Percentiles rank a stretch among this genome's conserved stretches.
Conservation (phyloP, 2,113 vertebrate genomes). For the Notiomystis cincta region DNA sequence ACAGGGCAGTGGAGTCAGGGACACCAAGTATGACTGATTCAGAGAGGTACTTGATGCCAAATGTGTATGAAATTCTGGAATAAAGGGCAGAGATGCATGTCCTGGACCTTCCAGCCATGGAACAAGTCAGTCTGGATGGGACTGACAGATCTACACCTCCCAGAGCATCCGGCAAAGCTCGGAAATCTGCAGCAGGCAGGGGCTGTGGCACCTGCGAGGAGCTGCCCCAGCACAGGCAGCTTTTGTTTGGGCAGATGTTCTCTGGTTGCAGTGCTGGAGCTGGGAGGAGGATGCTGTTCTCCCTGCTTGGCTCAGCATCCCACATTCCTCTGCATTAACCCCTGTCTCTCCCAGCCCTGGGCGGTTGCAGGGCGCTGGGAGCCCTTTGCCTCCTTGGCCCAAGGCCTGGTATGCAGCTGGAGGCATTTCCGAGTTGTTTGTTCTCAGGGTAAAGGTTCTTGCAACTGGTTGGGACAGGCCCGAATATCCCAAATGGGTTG, state of each 20-base stretch:
- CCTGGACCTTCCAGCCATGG: background rate
- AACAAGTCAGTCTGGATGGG: background rate
- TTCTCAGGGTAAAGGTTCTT: background rate
- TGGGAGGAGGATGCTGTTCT: background rate
- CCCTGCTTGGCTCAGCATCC: background rate
- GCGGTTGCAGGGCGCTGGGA: background rate
- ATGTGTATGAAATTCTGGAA: background rate
- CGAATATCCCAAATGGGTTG: background rate
- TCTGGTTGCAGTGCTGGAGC: background rate
- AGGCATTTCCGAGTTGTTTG: background rate
- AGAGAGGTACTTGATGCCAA: background rate
- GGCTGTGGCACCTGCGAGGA: background rate
- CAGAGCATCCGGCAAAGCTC: background rate
- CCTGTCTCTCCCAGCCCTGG: background rate
- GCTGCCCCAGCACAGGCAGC: background rate
- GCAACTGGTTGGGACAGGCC: background rate
- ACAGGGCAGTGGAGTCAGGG: background rate
- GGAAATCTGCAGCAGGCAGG: background rate
- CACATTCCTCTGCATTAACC: background rate
- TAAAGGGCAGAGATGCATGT: background rate
- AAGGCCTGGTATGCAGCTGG: background rate
- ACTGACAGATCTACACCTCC: background rate
- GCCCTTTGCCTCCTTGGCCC: slow-evolving; percentile 1
- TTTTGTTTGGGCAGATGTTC: background rate
- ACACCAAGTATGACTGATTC: background rate